Evolutionary conservation across 2,797 vertebrate species (phyloP).

Genomic region (Channa striata): DNA sequence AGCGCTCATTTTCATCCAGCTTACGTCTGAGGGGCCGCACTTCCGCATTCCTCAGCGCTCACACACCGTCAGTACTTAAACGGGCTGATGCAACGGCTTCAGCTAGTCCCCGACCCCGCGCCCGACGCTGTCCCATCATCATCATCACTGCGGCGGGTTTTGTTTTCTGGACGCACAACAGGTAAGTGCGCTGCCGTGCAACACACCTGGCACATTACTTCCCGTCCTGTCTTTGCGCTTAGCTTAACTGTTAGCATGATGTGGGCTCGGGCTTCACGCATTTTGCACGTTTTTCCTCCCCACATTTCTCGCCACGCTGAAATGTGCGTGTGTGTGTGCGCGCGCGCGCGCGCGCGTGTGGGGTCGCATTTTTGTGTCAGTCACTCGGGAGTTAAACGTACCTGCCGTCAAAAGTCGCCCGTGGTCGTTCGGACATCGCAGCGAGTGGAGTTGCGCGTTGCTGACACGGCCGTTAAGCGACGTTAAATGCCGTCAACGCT

Average conservation of each 20-base stretch:
- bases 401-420: background rate
- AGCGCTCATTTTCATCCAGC: conserved; percentile 78
- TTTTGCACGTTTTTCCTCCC: conserved; percentile 12
- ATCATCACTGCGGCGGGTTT: conserved; percentile 49
- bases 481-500: background rate
- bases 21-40: conserved; percentile 90
- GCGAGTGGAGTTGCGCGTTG: conserved; percentile 56
- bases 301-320: conserved; percentile 45
- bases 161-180: conserved; percentile 72
- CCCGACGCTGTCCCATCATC: conserved; percentile 16
- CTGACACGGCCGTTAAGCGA: conserved; percentile 14
- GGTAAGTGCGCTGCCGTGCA: conserved; percentile 57
- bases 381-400: fast-evolving
- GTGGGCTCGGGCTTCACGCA: background rate
- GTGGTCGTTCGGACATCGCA: conserved; percentile 29
- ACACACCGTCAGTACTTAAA: conserved; percentile 88
- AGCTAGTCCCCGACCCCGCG: conserved; percentile 71
- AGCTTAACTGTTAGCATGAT: conserved; percentile 1
- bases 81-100: conserved; percentile 93
- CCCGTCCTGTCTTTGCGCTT: background rate
- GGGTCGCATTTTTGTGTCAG: background rate
- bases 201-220: no score
- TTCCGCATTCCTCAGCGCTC: conserved; percentile 94
- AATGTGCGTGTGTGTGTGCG: no score
- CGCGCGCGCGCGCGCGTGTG: no score